These are phyloP conservation scores for Kradibia gibbosae DNA, from an alignment of 1,140 invertebrate species.

Conservation along the genomic window DNA sequence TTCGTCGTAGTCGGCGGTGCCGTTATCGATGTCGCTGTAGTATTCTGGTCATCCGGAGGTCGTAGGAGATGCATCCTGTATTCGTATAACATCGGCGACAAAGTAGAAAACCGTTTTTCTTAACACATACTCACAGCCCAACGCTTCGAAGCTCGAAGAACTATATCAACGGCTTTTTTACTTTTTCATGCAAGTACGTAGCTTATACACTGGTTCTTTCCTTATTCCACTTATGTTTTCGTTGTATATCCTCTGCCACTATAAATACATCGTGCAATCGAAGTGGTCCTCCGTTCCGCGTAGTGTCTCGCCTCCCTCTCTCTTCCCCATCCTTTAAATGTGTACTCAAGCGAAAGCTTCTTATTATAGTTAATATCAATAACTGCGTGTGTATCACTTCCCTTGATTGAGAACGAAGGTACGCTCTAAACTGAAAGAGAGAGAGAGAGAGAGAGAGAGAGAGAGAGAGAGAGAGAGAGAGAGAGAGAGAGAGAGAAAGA, in stretches of 20 bases:
- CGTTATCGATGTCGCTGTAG: neutral
- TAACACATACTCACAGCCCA: constrained; percentile 46
- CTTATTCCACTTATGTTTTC: neutral
- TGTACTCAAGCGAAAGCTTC: neutral
- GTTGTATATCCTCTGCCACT: neutral
- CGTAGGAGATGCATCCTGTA: neutral
- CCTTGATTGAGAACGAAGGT: neutral
- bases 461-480: too few species aligned
- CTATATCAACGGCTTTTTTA: neutral
- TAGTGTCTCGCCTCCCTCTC: neutral
- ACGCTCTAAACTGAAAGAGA: constrained; percentile 1
- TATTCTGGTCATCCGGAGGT: constrained; percentile 16
- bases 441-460: too few species aligned
- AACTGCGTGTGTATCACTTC: neutral
- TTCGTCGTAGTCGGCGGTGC: too few species aligned
- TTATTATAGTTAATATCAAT: constrained; percentile 11
- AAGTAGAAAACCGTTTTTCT: constrained; percentile 36
- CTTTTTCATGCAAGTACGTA: neutral
- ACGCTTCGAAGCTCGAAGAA: constrained; percentile 12
- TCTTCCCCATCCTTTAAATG: neutral
- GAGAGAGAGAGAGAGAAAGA: too few species aligned
- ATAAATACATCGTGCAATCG: neutral
- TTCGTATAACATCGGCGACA: constrained; percentile 27
- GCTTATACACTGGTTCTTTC: neutral
- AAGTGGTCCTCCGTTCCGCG: constrained; percentile 19